A percentile compares a stretch with the other conserved stretches of the same genome.
These are phyloP conservation scores for Rhynchonycteris naso DNA, from an alignment of 2,797 vertebrate genomes.

Conservation along the genomic window DNA sequence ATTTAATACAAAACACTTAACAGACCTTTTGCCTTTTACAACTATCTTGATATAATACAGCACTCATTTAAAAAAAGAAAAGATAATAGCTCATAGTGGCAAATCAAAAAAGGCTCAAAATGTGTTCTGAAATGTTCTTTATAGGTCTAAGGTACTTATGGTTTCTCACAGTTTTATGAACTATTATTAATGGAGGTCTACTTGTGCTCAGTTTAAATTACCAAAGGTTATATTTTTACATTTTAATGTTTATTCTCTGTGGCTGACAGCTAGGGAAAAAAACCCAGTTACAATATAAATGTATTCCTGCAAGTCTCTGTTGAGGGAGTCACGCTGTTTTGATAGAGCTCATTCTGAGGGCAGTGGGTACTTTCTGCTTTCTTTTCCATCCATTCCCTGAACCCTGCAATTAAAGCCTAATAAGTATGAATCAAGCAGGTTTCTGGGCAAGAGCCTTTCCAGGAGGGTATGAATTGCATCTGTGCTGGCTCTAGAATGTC, in stretches of 20 bases:
- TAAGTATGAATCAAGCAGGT: background rate
- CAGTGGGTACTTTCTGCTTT: slow-evolving; percentile 6
- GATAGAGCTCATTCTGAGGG: background rate
- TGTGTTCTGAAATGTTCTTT: slow-evolving; percentile 69
- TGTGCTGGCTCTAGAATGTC: slow-evolving; percentile 55
- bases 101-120: slow-evolving; percentile 66
- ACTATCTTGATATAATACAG: background rate
- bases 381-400: slow-evolving; percentile 6
- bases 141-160: slow-evolving; percentile 57
- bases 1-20: background rate
- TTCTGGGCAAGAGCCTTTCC: slow-evolving; percentile 1
- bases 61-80: background rate
- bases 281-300: background rate
- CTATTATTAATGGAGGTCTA: slow-evolving; percentile 65
- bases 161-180: slow-evolving; percentile 75
- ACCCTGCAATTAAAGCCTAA: slow-evolving; percentile 37
- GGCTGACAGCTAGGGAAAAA: background rate
- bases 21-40: background rate
- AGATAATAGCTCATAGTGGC: slow-evolving; percentile 34
- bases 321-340: background rate
- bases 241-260: slow-evolving; percentile 62
- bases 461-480: slow-evolving; percentile 27
- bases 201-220: slow-evolving; percentile 63
- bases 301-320: background rate
- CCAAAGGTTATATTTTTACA: slow-evolving; percentile 54